phyloP scores from a whole-genome alignment of 2,797 vertebrate genomes.

The Channallabes apus region DNA sequence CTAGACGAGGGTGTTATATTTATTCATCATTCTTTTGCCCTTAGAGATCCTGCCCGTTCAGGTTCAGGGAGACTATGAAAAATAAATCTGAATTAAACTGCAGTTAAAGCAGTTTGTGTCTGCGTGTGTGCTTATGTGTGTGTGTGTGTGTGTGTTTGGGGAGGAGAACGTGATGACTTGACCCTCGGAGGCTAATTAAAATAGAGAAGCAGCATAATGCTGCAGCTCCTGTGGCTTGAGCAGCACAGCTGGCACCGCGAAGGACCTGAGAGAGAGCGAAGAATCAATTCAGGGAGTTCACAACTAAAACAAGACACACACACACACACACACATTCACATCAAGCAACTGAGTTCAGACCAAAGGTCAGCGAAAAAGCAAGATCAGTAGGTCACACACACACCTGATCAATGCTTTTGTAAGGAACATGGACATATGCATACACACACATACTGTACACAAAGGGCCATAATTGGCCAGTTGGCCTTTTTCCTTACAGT shows the following conservation, averaged over 20 bases:
- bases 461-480: background rate
- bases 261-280: slow-evolving; percentile 26
- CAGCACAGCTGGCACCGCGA: slow-evolving; percentile 47
- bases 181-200: slow-evolving; percentile 60
- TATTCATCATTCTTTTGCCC: slow-evolving; percentile 63
- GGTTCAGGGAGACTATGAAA: background rate
- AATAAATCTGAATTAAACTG: slow-evolving; percentile 27
- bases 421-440: background rate
- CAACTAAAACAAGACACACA: slow-evolving; percentile 14
- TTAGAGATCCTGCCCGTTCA: slow-evolving; percentile 40
- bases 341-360: background rate
- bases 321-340: slow-evolving; percentile 3
- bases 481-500: background rate
- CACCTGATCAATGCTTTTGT: background rate
- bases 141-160: slow-evolving; percentile 21
- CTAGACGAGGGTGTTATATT: slow-evolving; percentile 65
- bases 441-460: too few relatives aligned
- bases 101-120: slow-evolving; percentile 17
- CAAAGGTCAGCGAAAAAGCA: slow-evolving; percentile 6
- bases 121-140: slow-evolving; percentile 19
- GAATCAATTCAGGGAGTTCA: slow-evolving; percentile 22
- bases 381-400: background rate
- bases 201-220: slow-evolving; percentile 41
- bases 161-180: slow-evolving; percentile 51
- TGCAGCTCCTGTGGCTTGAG: slow-evolving; percentile 36